Evolutionary conservation across 2,797 vertebrate species (phyloP), one percentile per base, ranked within the genome.

Genomic region (Brachymystax lenok): DNA sequence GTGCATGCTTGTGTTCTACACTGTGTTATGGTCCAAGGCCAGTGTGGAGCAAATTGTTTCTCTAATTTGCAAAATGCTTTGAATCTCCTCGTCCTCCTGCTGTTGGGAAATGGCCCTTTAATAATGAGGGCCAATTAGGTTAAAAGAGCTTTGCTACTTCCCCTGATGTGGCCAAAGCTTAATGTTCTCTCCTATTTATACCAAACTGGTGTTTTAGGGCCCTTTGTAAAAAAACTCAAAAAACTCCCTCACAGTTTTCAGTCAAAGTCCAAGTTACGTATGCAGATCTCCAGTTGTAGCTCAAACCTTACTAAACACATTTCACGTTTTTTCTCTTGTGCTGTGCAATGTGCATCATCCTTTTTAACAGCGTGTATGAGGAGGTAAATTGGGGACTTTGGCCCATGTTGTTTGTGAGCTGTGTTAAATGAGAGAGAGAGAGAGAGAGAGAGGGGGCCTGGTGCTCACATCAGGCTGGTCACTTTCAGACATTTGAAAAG

Each of bases 31-130:
- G 28, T 56, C 19, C 54, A 71, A 71, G 75, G 71, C 75, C 69
- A 73, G 73, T 63, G 74, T 33, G 21, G 30, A 73, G 63, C 52
- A 63, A 69, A 74, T 77, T 52, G 72, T 76, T 80, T 77, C 73
- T 35, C 61, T 83, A 82, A 82, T 79, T 40, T 73, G 24, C 64
- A 19, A 24, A 56, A 33, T 59, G 76, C 77, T 79, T 75, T 79
- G 59, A 68, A 74, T 72, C 50, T 63, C 77, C 68, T 77, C 30
- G 21, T 30, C 73, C 61, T 72, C 74, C 12, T 35, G 33, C 74
- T 78, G 24, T 21, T 71, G 17, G 24, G 71, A 74, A 56, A 83
- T 69, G 69, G 74, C 68, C 68, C 71, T 74, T 79, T 61, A 71
- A 27, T 79, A 68, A 79, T 46, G 72, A 77, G 74, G 74, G 10